These are phyloP conservation scores for Clepsis dumicolana DNA, from an alignment of 2,888 invertebrate species.

Conservation along the genomic window DNA sequence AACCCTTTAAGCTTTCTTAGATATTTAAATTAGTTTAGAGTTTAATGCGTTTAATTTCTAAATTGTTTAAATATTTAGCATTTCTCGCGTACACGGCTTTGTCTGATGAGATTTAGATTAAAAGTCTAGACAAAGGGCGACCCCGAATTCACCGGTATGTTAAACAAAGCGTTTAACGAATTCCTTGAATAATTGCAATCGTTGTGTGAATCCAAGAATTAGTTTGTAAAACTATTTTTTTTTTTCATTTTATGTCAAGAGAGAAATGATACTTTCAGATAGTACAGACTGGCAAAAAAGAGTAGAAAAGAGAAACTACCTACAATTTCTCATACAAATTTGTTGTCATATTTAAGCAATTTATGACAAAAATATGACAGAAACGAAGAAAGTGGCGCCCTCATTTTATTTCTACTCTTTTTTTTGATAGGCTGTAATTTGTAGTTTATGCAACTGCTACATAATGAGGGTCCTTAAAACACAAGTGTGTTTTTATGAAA, in stretches of 20 bases:
- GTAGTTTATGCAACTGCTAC: no score
- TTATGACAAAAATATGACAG: no score
- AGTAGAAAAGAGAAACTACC: no score
- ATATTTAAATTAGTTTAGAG: neutral
- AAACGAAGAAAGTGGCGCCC: no score
- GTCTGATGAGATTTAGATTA: conserved; percentile 31
- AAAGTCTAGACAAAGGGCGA: conserved; percentile 37
- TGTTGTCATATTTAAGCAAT: no score
- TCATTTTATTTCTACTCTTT: no score
- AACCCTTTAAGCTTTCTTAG: neutral
- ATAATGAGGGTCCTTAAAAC: no score
- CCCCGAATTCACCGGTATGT: conserved; percentile 21
- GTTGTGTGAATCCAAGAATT: conserved; percentile 29
- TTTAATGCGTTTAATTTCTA: conserved; percentile 8
- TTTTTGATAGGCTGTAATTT: no score
- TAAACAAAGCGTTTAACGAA: conserved; percentile 8
- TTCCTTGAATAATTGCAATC: conserved; percentile 29
- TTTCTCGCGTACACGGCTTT: conserved; percentile 27
- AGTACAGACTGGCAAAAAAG: neutral
- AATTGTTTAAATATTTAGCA: conserved; percentile 27
- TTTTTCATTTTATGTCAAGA: neutral
- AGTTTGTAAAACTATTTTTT: neutral
- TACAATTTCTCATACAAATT: no score
- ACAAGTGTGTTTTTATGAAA: no score
- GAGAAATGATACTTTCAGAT: neutral